These are phyloP conservation scores for Blomia tropicalis DNA, from an alignment of 2,888 invertebrate genomes.

Conservation along the genomic window DNA sequence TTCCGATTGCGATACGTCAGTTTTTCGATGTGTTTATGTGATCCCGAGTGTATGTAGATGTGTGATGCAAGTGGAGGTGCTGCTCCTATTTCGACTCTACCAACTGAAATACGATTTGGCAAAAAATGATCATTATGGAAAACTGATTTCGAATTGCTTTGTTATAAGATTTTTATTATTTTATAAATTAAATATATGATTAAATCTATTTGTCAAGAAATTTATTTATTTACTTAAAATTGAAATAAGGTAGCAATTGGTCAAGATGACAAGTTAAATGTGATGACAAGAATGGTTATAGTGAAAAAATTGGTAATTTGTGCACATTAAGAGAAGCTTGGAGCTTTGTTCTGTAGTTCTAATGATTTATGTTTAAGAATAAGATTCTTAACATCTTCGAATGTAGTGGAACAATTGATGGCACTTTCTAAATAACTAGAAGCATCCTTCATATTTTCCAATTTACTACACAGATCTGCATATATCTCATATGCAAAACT, in stretches of 20 bases:
- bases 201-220: too few relatives aligned
- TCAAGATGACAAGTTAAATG: too few relatives aligned
- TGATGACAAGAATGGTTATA: too few relatives aligned
- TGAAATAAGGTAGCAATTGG: too few relatives aligned
- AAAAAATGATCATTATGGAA: not conserved
- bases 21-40: too few relatives aligned
- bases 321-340: not conserved
- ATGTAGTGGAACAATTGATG: constrained; percentile 13
- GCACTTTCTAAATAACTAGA: constrained; percentile 3
- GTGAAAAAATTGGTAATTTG: too few relatives aligned
- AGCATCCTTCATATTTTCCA: not conserved
- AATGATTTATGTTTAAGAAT: constrained; percentile 3
- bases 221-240: too few relatives aligned
- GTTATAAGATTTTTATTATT: not conserved
- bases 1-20: not conserved
- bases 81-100: not conserved
- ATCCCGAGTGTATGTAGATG: not conserved
- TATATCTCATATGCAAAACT: constrained; percentile 88
- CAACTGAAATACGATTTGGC: not conserved
- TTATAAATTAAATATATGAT: too few relatives aligned
- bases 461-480: constrained; percentile 34
- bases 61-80: not conserved
- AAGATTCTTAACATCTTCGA: constrained; percentile 11
- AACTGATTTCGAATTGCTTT: not conserved
- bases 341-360: not conserved